Base-by-base conservation (phyloP, 1,140 invertebrate species). In the Nixonia krombeini region DNA sequence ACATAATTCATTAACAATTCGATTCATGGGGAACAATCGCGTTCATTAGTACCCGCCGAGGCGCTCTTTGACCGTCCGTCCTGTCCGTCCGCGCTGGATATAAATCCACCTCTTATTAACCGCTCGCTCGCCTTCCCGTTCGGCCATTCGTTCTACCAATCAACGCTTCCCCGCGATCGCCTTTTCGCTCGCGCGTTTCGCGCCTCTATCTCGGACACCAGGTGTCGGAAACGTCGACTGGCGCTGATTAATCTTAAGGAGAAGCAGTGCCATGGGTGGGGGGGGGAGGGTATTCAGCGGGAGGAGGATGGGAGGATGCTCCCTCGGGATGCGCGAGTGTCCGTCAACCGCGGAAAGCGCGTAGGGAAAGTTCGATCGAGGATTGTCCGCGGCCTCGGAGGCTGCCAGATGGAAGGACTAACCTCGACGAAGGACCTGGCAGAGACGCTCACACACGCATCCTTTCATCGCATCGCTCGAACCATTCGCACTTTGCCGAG, bases 1-100 rank as follows among this genome's bases (percentile, higher is more conserved):
- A 78, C 67, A 79, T 79, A 80, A 80, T 80, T 80, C 77, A 80
- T 80, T 79, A 80, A 75, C 71, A 78, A 78, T 80, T 79, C 78
- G 77, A 78, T 80, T 80, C 77, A 80, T 70, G 51, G 68, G 63
- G 73, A 80, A 79, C 78, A 80, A 80, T 80, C 73, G 74, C 61
- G 70, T 79, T 80, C 77, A 80, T 80, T 79, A 79, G 74, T 64
- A 69, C 38, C n/a, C 33, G 3, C 29, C 33, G 33, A 23, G 31
- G 12, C 15, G n/a, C 10, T 26, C 47, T 50, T 38, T 38, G 46
- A 50, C 33, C 21, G 33, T 23, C 33, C 17, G 7, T 28, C 23
- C 16, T n/a, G 16, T 13, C 4, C 21, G 2, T 23, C 18, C 7
- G 9, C 17, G 7, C n/a, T n/a, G n/a, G n/a, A 18, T 72, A 75